Conservation (phyloP, 1,140 invertebrate genomes). For the Zaprionus nigranus region DNA sequence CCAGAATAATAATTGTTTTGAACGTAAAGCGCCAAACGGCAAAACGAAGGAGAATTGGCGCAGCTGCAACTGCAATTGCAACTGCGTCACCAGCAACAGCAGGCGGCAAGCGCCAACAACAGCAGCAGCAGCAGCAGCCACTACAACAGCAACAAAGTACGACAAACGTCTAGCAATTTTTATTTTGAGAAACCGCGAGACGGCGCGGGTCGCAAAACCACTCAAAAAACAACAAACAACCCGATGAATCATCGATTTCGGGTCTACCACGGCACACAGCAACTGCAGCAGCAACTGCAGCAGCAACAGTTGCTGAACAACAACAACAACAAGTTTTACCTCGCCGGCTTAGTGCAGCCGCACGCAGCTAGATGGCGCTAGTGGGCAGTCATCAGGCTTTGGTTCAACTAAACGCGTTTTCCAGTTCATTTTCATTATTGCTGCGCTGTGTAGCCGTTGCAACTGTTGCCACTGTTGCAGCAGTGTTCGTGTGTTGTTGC, state of each 20-base stretch:
- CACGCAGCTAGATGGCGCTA: slow-evolving; percentile 80
- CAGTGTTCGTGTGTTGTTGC: slow-evolving; percentile 3
- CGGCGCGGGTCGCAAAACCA: slow-evolving; percentile 40
- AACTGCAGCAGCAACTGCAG: slow-evolving; percentile 36
- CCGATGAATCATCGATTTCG: slow-evolving; percentile 76
- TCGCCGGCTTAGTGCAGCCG: slow-evolving; percentile 67
- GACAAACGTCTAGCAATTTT: slow-evolving; percentile 73
- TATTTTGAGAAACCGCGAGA: slow-evolving; percentile 30
- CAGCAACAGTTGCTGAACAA: slow-evolving; percentile 25
- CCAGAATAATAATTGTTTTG: slow-evolving; percentile 83
- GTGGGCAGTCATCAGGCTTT: slow-evolving; percentile 62
- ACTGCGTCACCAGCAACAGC: slow-evolving; percentile 68
- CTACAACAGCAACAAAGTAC: slow-evolving; percentile 22
- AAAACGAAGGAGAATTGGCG: slow-evolving; percentile 74
- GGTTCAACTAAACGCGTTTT: slow-evolving; percentile 79
- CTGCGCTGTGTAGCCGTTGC: slow-evolving; percentile 1
- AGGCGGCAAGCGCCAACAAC: slow-evolving; percentile 48
- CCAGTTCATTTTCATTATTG: slow-evolving; percentile 48
- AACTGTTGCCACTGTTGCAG: slow-evolving; percentile 13
- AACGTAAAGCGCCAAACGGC: slow-evolving; percentile 76
- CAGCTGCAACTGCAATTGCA: slow-evolving; percentile 76
- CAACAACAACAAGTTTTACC: slow-evolving; percentile 46
- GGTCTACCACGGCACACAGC: slow-evolving; percentile 46
- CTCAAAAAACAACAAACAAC: slow-evolving; percentile 76
- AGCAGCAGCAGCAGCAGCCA: slow-evolving; percentile 35